Base-by-base conservation (phyloP, 2,888 invertebrate genomes). In the Euzetes globulus region DNA sequence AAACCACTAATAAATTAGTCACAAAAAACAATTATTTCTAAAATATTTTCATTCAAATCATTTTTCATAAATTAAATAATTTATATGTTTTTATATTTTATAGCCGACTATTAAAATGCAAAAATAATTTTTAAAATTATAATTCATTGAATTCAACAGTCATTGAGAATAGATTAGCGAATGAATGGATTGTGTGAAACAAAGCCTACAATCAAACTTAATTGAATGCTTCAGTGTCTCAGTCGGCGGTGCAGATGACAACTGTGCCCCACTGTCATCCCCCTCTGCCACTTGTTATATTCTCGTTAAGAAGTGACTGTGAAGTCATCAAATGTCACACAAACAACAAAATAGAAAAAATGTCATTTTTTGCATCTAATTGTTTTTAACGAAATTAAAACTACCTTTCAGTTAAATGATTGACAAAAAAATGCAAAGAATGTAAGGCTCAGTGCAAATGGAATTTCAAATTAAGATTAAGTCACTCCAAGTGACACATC, bases 131-230 rank as follows among this genome's bases (percentile, higher is more conserved):
- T 33, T 33, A 33, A 60, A 60, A 60, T 27, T 13, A 60, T 60
- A 60, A 58, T 60, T 60, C 5, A 13, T 60, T 60, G 27, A 60
- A 33, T 60, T 63, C 63, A 63, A 33, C 29, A 60, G 63, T 63
- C 9, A 37, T 33, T 63, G 37, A 19, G 63, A 63, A 37, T 33
- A 19, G 6, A 63, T 63, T 63, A 60, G 22, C 11, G n/a, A 27
- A 63, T 33, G 63, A 63, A 33, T 63, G 29, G 37, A 63, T 63
- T 63, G 37, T 63, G 63, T 37, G 63, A 63, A 52, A 63, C 37
- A 37, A 63, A 63, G 63, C 63, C 63, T 63, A 33, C 63, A 63
- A 63, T 63, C 63, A 63, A 33, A 25, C 33, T 29, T 37, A 37
- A 63, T 33, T 37, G n/a, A 19, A 33, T 33, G 37, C 63, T 17